These are phyloP conservation scores for Caenorhabditis tropicalis DNA, from an alignment of 1,140 invertebrate genomes.

Conservation along the genomic window DNA sequence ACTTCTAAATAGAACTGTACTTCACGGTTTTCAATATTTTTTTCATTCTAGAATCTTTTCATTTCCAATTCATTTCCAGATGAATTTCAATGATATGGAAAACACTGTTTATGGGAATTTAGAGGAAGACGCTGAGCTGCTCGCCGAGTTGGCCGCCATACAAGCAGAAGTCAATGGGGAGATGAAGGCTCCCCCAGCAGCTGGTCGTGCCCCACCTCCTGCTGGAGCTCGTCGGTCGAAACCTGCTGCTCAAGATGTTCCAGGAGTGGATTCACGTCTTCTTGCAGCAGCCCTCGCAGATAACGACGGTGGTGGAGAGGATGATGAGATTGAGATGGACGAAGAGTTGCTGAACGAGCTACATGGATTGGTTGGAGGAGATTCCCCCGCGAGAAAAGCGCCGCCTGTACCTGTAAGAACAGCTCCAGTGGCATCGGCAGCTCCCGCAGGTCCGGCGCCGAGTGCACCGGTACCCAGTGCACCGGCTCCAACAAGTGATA, in stretches of 20 bases:
- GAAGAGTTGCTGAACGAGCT: constrained; percentile 52
- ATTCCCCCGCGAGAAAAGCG: not conserved
- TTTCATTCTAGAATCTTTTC: no score
- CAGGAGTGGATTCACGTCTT: constrained; percentile 21
- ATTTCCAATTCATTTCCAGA: constrained; percentile 10
- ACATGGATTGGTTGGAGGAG: not conserved
- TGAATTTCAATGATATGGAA: constrained; percentile 59
- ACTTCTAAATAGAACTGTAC: not conserved
- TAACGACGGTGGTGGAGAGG: constrained; percentile 1
- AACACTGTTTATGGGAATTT: constrained; percentile 52
- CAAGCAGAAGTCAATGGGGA: constrained; percentile 50
- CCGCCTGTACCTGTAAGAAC: constrained; percentile 2
- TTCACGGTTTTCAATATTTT: no score
- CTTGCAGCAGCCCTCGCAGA: constrained; percentile 47
- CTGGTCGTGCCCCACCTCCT: not conserved
- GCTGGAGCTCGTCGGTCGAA: not conserved
- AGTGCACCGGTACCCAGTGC: not conserved
- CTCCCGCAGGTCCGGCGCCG: not conserved
- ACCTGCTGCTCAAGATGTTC: not conserved
- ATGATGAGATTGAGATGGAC: constrained; percentile 47
- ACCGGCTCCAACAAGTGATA: not conserved
- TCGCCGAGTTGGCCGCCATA: constrained; percentile 55
- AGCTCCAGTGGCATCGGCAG: not conserved
- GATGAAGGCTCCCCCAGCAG: not conserved
- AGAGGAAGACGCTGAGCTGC: constrained; percentile 56